phyloP scores from a whole-genome alignment of 2,797 vertebrate species.

The Tachyglossus aculeatus region DNA sequence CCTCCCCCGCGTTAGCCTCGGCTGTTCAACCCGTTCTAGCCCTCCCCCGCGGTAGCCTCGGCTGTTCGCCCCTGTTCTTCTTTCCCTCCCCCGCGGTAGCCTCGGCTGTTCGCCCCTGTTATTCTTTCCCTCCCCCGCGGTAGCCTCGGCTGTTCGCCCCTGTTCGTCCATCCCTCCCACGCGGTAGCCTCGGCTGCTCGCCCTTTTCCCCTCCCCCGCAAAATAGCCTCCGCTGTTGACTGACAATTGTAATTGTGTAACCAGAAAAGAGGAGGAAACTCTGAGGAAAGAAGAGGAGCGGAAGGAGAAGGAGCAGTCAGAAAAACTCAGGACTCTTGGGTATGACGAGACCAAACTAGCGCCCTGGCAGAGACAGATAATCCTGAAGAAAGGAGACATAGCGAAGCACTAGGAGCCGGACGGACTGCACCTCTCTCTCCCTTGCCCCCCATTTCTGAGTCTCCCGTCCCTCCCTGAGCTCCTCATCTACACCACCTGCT shows the following conservation, averaged over 20 bases:
- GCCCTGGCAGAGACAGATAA: slow-evolving; percentile 96
- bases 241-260: no score
- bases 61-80: background rate
- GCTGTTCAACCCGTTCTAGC: background rate
- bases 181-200: no score
- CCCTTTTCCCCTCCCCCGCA: background rate
- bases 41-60: background rate
- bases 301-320: slow-evolving; percentile 88
- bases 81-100: background rate
- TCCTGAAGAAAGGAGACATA: slow-evolving; percentile 96
- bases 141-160: background rate
- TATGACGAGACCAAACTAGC: slow-evolving; percentile 96
- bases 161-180: background rate
- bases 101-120: no score
- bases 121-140: background rate
- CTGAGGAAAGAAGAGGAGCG: slow-evolving; percentile 82
- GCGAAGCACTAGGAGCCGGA: slow-evolving; percentile 83
- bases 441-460: background rate
- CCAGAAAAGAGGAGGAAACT: slow-evolving; percentile 87
- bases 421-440: background rate
- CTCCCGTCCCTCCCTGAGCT: background rate
- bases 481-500: background rate
- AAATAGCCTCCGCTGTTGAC: slow-evolving; percentile 5
- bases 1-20: background rate
- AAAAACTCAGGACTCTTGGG: slow-evolving; percentile 92